Conservation (phyloP, 1,140 invertebrate species). For the Dreissena rostriformis region DNA sequence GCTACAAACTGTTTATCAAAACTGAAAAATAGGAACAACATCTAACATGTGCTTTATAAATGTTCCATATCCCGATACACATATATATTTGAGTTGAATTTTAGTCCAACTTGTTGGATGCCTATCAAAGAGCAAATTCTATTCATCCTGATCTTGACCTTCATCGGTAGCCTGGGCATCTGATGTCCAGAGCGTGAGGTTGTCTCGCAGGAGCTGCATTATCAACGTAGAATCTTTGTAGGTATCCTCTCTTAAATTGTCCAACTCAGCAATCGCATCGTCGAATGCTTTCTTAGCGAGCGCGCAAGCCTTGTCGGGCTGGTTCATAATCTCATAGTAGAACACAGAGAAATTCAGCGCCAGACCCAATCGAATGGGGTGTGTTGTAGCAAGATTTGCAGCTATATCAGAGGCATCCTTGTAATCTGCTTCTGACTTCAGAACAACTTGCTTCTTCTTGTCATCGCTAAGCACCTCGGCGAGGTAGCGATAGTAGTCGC, state of each 20-base stretch:
- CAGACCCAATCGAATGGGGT: constrained; percentile 92
- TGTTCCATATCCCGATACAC: too few species aligned
- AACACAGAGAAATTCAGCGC: constrained; percentile 98
- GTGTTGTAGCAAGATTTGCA: constrained; percentile 95
- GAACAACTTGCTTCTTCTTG: constrained; percentile 93
- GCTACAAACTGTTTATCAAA: too few species aligned
- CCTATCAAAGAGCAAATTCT: background rate
- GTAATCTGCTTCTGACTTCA: constrained; percentile 97
- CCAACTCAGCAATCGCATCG: constrained; percentile 99
- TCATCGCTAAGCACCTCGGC: constrained; percentile 98
- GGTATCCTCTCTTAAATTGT: constrained; percentile 99
- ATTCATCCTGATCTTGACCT: constrained; percentile 32
- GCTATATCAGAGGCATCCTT: constrained; percentile 98
- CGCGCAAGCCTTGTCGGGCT: constrained; percentile 87
- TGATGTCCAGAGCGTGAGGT: constrained; percentile 88
- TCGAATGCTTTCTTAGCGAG: constrained; percentile 93
- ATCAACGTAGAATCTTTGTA: constrained; percentile 99
- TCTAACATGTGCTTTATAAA: too few species aligned
- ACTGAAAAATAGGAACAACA: too few species aligned
- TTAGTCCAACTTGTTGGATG: too few species aligned
- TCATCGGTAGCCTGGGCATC: constrained; percentile 58
- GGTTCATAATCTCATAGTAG: constrained; percentile 99
- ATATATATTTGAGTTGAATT: too few species aligned
- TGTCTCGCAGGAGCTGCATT: constrained; percentile 99
- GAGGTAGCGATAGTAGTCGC: constrained; percentile 98